Percentiles rank a stretch among this genome's conserved stretches.
These are phyloP conservation scores for Yponomeuta plumbellus DNA, from an alignment of 2,888 invertebrate genomes.

Conservation along the genomic window DNA sequence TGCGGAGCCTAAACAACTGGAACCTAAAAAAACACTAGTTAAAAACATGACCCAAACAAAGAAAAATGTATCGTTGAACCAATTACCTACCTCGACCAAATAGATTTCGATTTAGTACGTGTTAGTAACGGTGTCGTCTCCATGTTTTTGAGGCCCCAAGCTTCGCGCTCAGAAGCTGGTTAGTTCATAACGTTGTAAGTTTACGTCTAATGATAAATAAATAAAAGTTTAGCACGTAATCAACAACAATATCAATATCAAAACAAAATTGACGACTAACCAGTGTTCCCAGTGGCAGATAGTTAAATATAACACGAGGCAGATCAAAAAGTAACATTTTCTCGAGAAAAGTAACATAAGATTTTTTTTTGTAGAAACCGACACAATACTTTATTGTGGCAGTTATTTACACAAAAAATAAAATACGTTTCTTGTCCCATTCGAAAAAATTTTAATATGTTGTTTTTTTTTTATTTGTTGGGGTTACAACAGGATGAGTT, in stretches of 20 bases:
- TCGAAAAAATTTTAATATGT: no score
- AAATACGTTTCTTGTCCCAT: no score
- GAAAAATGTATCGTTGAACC: conserved; percentile 29
- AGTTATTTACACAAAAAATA: no score
- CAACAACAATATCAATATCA: conserved; percentile 26
- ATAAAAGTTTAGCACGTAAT: conserved; percentile 2
- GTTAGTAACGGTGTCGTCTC: conserved; percentile 63
- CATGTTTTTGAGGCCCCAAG: conserved; percentile 37
- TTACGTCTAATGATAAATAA: conserved; percentile 4
- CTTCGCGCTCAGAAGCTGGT: not conserved
- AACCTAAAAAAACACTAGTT: conserved; percentile 75
- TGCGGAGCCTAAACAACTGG: conserved; percentile 84
- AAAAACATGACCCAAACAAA: conserved; percentile 14
- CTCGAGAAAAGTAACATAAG: no score
- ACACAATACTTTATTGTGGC: no score
- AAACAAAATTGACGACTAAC: conserved; percentile 19
- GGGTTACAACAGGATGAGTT: no score
- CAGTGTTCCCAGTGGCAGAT: no score
- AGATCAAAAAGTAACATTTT: no score
- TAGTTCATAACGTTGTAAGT: not conserved
- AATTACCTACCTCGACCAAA: conserved; percentile 69
- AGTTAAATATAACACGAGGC: no score
- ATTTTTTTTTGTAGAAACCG: no score
- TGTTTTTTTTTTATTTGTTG: no score
- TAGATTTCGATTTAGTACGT: conserved; percentile 57